These are phyloP conservation scores for Meiosimyza platycephala DNA, from an alignment of 2,888 invertebrate genomes.

Conservation along the genomic window DNA sequence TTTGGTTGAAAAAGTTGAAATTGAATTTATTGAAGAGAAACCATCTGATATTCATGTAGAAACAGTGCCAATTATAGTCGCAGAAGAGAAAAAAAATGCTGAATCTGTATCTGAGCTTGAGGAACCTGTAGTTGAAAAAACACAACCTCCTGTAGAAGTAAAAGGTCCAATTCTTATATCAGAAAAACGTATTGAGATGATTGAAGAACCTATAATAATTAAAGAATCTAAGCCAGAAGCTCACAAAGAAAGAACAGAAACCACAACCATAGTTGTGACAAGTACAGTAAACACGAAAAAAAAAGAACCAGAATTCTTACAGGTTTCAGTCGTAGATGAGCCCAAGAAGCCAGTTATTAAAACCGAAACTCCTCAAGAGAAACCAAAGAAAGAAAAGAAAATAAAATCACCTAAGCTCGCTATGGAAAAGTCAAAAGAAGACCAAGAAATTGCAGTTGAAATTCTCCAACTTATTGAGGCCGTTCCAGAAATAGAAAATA, in stretches of 20 bases:
- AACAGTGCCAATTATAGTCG: neutral
- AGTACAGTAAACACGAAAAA: neutral
- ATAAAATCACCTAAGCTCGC: conserved; percentile 7
- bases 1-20: too few relatives aligned
- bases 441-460: neutral
- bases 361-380: conserved; percentile 26
- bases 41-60: neutral
- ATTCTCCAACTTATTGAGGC: neutral
- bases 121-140: conserved; percentile 48
- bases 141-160: conserved; percentile 40
- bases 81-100: neutral
- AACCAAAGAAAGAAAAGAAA: conserved; percentile 29
- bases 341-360: conserved; percentile 46
- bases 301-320: neutral
- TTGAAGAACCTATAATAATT: conserved; percentile 44
- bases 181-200: neutral
- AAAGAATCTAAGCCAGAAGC: conserved; percentile 43
- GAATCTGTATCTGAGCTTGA: conserved; percentile 39
- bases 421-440: neutral
- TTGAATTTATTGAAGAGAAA: too few relatives aligned
- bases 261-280: conserved; percentile 14
- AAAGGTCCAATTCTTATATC: neutral
- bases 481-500: neutral
- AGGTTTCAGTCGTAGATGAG: conserved; percentile 34
- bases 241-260: neutral